Percentiles rank a stretch among this genome's conserved stretches.
Evolutionary conservation across 92 coral and sea anemone species (phyloP).

Genomic region (Meandrina meandrites): DNA sequence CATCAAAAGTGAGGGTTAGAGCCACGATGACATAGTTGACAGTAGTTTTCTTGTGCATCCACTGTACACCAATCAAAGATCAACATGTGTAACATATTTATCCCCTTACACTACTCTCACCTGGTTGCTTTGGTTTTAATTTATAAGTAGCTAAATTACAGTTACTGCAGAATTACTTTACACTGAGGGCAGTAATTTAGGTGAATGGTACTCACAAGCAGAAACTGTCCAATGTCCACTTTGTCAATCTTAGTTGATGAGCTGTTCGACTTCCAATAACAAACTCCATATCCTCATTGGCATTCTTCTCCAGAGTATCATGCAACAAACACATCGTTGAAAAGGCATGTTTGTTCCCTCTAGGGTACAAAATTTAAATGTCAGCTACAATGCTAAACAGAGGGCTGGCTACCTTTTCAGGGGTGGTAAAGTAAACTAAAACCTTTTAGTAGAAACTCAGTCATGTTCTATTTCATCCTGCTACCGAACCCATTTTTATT

Average conservation of each 20-base stretch:
- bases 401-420: background rate
- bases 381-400: background rate
- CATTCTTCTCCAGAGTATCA: background rate
- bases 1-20: background rate
- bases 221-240: conserved; percentile 62
- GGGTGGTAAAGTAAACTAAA: background rate
- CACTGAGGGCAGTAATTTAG: background rate
- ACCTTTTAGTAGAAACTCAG: background rate
- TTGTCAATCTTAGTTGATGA: conserved; percentile 19
- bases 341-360: conserved; percentile 23
- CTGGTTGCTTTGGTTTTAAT: background rate
- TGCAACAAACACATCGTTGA: conserved; percentile 46
- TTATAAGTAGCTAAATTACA: background rate
- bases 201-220: conserved; percentile 48
- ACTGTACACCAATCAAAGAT: background rate
- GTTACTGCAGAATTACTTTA: background rate
- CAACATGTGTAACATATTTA: background rate
- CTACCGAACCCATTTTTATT: no score
- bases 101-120: background rate
- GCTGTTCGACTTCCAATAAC: conserved; percentile 30
- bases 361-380: background rate
- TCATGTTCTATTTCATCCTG: no score
- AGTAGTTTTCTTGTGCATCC: background rate
- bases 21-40: background rate
- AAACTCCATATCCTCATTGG: conserved; percentile 34